Base-by-base conservation (phyloP, 2,113 vertebrate species). In the Melanerpes aurifrons region DNA sequence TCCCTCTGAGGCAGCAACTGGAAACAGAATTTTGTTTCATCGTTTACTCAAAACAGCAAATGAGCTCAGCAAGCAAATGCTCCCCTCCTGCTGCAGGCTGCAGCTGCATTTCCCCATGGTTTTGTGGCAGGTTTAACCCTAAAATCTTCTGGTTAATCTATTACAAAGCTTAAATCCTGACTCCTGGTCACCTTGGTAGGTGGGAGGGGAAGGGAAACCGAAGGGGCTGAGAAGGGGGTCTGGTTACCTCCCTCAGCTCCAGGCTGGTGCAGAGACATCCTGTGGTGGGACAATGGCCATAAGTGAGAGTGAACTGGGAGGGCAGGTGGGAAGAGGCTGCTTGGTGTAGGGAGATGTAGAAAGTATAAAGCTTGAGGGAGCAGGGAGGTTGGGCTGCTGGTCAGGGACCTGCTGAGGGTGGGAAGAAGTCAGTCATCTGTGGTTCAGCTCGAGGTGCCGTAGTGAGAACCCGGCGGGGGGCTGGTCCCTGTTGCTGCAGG, bases 11-110 rank as follows among this genome's bases (percentile, higher is more conserved):
- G 89, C 74, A 87, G 70, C 67, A 78, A 26, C 35, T 78, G 40
- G 64, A 94, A 89, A 73, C 80, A 77, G 2, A 62, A 89, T 93
- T 85, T 75, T 92, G 59, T 93, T 92, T 87, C 12, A 10, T 68
- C 5, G 79, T 82, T 82, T 92, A 74, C 28, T 71, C 7, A 0
- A 61, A 0, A 61, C n/a, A 68, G 72, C 61, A 84, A 53, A 86
- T 63, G 28, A 81, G 53, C 74, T 89, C 72, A 64, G 72, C 89
- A 92, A 82, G 29, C 35, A 77, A 82, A 92, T 17, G 0, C 48
- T 45, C 77, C 10, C 29, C 19, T 91, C 61, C 11, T 47, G 47
- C 75, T 85, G 31, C 53, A 80, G 28, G 13, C 68, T 92, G 53
- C 70, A 43, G 31, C 18, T 66, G 50, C 6, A 4, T 74, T 77